phyloP scores from a whole-genome alignment of 2,797 vertebrate species.

The Macropus fuliginosus region DNA sequence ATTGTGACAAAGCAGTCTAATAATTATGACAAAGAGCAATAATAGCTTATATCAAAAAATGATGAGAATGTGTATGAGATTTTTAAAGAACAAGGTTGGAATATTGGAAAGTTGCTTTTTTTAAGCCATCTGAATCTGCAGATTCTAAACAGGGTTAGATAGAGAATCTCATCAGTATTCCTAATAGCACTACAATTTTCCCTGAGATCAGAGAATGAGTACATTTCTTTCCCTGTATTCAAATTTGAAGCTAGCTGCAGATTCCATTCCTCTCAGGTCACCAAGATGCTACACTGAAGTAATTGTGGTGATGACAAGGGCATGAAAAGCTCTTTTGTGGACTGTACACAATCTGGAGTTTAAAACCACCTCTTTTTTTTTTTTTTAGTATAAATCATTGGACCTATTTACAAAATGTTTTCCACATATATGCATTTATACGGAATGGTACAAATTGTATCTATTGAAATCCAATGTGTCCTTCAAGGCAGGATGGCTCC shows the following conservation, averaged over 20 bases:
- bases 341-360: neutral
- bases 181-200: neutral
- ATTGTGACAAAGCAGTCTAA: slow-evolving; percentile 23
- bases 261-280: neutral
- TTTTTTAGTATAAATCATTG: slow-evolving; percentile 14
- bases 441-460: slow-evolving; percentile 26
- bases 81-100: neutral
- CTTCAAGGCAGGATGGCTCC: neutral
- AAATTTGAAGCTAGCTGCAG: neutral
- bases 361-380: neutral
- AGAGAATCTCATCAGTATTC: neutral
- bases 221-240: neutral
- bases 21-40: slow-evolving; percentile 22
- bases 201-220: neutral
- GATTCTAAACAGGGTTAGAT: neutral
- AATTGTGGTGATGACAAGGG: neutral
- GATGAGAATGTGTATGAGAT: slow-evolving; percentile 1
- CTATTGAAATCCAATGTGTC: neutral
- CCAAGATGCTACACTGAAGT: neutral
- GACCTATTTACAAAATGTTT: neutral
- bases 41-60: neutral
- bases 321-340: neutral
- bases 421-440: neutral
- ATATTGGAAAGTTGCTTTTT: neutral
- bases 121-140: neutral